A percentile compares a stretch with the other conserved stretches of the same genome.
Conservation (phyloP, 2,888 invertebrate species). For the Spicauda simplicius region DNA sequence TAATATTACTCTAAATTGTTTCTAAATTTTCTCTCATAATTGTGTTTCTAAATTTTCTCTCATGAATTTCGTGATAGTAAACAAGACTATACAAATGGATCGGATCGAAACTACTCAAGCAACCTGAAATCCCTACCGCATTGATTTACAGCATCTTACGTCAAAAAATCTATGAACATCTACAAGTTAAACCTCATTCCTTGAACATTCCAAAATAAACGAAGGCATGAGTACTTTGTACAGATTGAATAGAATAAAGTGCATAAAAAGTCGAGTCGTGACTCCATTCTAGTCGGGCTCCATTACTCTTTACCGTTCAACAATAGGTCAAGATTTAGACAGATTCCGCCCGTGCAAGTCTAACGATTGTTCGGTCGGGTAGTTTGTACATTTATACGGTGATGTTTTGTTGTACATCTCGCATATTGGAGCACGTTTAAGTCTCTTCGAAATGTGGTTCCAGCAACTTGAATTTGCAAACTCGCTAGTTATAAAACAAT, state of each 20-base stretch:
- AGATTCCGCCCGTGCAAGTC: conserved; percentile 12
- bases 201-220: conserved; percentile 18
- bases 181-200: not conserved
- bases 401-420: not conserved
- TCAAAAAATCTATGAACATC: not conserved
- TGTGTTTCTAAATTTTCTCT: no score
- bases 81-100: no score
- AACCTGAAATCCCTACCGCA: no score
- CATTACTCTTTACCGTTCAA: conserved; percentile 30
- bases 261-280: conserved; percentile 35
- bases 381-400: not conserved
- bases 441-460: no score
- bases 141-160: no score
- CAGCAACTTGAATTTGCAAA: no score
- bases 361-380: conserved; percentile 10
- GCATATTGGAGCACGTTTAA: no score
- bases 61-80: no score
- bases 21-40: no score
- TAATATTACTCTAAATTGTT: no score
- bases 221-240: conserved; percentile 28
- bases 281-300: conserved; percentile 22
- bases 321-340: conserved; percentile 37
- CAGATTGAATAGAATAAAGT: conserved; percentile 29
- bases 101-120: no score
- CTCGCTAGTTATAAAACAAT: no score